Conservation (phyloP, 2,797 vertebrate species). For the Morus bassanus region DNA sequence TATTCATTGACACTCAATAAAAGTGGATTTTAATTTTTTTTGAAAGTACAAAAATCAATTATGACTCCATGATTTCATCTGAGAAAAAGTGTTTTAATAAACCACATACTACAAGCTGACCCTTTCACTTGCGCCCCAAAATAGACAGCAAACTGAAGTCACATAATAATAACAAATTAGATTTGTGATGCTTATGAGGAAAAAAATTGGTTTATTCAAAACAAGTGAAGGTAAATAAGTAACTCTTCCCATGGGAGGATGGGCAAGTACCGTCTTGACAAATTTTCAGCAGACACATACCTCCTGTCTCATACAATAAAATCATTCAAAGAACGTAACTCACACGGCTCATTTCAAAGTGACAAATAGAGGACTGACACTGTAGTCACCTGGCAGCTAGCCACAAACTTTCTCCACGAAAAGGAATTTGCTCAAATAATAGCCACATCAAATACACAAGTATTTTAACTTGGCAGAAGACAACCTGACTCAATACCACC, state of each 20-base stretch:
- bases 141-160: not conserved
- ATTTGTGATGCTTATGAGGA: not conserved
- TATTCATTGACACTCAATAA: not conserved
- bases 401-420: not conserved
- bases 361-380: not conserved
- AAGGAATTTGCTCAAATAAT: conserved; percentile 1
- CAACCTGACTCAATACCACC: not conserved
- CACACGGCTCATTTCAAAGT: not conserved
- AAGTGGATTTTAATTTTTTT: not conserved
- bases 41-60: not conserved
- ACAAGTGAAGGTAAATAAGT: not conserved
- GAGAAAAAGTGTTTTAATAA: not conserved
- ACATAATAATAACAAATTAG: not conserved
- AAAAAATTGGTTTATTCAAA: not conserved
- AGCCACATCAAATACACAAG: not conserved
- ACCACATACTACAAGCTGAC: not conserved
- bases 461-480: not conserved
- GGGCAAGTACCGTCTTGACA: not conserved
- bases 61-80: not conserved
- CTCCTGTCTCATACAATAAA: not conserved
- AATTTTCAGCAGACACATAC: not conserved
- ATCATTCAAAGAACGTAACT: not conserved
- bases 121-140: not conserved
- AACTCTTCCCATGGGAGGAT: not conserved
- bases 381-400: not conserved